These are phyloP conservation scores for Capreolus pygargus DNA, from an alignment of 2,113 vertebrate species.

Conservation along the genomic window DNA sequence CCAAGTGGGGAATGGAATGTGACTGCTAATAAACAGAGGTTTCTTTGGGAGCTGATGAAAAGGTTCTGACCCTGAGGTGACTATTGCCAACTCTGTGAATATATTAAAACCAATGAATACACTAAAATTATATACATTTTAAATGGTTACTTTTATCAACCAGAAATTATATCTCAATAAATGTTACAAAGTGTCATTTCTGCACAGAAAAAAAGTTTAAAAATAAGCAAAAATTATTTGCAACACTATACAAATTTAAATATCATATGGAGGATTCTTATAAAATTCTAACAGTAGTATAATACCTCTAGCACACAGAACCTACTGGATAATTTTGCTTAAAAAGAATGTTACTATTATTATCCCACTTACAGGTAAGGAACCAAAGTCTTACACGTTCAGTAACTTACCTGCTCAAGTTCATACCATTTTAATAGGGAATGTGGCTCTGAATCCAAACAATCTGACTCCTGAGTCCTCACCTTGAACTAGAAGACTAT, in stretches of 20 bases:
- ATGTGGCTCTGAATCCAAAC: neutral
- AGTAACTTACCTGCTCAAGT: neutral
- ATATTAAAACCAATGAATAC: neutral
- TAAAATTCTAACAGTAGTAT: neutral
- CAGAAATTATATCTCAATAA: neutral
- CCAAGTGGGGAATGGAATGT: neutral
- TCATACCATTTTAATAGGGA: neutral
- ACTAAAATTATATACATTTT: neutral
- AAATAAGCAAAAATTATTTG: neutral
- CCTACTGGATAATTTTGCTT: neutral
- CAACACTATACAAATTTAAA: slow-evolving; percentile 4
- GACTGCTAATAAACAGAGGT: neutral
- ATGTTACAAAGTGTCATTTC: neutral
- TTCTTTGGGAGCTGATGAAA: neutral
- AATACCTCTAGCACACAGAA: neutral
- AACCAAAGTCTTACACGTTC: neutral
- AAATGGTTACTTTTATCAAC: neutral
- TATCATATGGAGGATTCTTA: neutral
- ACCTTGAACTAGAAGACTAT: neutral
- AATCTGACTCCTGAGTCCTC: neutral
- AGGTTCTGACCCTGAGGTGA: neutral
- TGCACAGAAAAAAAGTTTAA: neutral
- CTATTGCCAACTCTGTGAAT: neutral
- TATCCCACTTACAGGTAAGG: neutral
- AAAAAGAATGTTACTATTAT: neutral